phyloP scores from a whole-genome alignment of 2,797 vertebrate genomes.

The Limosa lapponica region DNA sequence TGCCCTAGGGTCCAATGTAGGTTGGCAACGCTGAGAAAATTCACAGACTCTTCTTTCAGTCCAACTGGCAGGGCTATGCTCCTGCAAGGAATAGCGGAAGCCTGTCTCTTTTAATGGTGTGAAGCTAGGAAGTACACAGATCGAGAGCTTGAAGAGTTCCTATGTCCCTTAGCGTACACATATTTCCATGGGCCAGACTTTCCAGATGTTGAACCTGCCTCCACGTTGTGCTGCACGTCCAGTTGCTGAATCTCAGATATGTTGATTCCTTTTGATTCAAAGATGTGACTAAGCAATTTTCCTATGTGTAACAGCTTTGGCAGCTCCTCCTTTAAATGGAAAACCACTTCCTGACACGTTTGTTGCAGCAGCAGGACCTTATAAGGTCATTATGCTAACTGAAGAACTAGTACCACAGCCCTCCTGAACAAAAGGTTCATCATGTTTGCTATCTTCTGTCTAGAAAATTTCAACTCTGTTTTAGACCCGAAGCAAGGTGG shows the following conservation, averaged over 20 bases:
- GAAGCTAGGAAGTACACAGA: background rate
- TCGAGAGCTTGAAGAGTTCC: background rate
- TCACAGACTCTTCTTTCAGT: background rate
- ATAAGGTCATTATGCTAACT: background rate
- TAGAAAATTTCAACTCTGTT: background rate
- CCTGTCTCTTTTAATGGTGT: background rate
- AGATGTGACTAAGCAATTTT: background rate
- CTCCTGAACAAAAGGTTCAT: background rate
- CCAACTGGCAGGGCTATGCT: accelerated
- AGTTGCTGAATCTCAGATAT: background rate
- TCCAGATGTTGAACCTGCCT: background rate
- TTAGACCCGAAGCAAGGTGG: background rate
- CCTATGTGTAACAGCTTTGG: background rate
- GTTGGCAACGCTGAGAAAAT: accelerated
- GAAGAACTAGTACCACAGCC: background rate
- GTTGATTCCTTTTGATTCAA: accelerated
- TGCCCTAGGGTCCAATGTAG: background rate
- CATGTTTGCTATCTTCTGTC: background rate
- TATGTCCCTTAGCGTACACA: accelerated
- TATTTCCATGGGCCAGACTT: background rate
- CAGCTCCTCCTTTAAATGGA: background rate
- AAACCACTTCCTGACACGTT: background rate
- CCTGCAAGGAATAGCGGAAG: background rate
- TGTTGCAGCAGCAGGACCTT: background rate
- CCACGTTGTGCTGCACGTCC: background rate